Conservation (phyloP, 2,797 vertebrate species). For the Microchirus variegatus region DNA sequence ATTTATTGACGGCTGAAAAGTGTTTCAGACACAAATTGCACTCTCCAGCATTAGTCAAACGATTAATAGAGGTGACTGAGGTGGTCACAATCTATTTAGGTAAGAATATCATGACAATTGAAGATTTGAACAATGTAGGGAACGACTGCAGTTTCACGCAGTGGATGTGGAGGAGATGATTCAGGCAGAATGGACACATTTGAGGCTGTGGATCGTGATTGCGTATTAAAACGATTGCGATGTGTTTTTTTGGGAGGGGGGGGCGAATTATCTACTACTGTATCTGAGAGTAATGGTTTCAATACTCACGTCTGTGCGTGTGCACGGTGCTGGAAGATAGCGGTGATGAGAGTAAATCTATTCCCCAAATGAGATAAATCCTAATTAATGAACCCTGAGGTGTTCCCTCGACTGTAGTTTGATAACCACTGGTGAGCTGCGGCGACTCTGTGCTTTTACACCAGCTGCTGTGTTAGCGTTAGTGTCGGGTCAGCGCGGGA, state of each 20-base stretch:
- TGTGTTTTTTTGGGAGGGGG: not conserved
- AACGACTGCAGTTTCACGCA: not conserved
- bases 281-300: not conserved
- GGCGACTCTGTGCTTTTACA: constrained; percentile 24
- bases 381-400: constrained; percentile 38
- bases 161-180: no score
- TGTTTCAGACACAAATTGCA: no score
- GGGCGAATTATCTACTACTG: not conserved
- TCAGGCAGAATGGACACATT: not conserved
- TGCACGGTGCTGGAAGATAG: not conserved
- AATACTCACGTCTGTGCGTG: not conserved
- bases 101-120: not conserved
- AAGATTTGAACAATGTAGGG: not conserved
- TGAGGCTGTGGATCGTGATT: no score
- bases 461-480: constrained; percentile 24
- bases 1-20: no score
- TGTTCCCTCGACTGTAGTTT: constrained; percentile 33
- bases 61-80: no score
- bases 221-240: no score
- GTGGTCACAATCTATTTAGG: not conserved
- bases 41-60: no score
- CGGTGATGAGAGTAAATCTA: constrained; percentile 11
- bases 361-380: constrained; percentile 20
- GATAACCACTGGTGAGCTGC: constrained; percentile 20
- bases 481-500: constrained; percentile 42